A percentile compares a stretch with the other conserved stretches of the same genome.
phyloP scores from a whole-genome alignment of 2,113 vertebrate species.

The Dendrocopos noguchii region DNA sequence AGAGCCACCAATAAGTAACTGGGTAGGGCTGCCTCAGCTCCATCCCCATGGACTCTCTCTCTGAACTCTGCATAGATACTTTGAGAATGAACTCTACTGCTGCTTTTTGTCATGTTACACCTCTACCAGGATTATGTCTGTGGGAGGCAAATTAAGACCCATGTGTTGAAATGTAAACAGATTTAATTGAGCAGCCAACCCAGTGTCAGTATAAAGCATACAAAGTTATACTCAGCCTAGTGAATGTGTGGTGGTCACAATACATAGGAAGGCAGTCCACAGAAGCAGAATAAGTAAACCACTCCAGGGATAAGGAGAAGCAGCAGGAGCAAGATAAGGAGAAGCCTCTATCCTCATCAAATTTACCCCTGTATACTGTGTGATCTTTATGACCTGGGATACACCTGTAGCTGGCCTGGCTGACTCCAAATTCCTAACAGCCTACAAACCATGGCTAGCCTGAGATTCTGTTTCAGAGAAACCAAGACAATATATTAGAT shows the following conservation, averaged over 20 bases:
- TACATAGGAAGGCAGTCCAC: neutral
- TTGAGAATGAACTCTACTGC: neutral
- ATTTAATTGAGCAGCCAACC: neutral
- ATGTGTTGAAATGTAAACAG: neutral
- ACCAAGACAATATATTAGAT: neutral
- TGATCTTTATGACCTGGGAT: neutral
- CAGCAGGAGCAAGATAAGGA: neutral
- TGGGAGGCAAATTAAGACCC: neutral
- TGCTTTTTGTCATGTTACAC: neutral
- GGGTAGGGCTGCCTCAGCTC: neutral
- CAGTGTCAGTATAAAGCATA: neutral
- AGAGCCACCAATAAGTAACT: rapidly evolving
- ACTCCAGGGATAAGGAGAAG: neutral
- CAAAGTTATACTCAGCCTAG: neutral
- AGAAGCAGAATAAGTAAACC: neutral
- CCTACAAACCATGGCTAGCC: neutral
- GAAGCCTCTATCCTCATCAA: neutral
- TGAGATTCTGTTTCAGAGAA: neutral
- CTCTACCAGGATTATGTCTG: neutral
- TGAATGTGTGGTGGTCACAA: neutral
- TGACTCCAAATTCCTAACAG: neutral
- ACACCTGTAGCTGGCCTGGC: neutral
- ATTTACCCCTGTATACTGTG: neutral
- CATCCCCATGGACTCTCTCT: rapidly evolving
- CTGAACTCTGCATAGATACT: neutral